Base-by-base conservation (phyloP, 1,140 invertebrate species). In the Agrypnia vestita region DNA sequence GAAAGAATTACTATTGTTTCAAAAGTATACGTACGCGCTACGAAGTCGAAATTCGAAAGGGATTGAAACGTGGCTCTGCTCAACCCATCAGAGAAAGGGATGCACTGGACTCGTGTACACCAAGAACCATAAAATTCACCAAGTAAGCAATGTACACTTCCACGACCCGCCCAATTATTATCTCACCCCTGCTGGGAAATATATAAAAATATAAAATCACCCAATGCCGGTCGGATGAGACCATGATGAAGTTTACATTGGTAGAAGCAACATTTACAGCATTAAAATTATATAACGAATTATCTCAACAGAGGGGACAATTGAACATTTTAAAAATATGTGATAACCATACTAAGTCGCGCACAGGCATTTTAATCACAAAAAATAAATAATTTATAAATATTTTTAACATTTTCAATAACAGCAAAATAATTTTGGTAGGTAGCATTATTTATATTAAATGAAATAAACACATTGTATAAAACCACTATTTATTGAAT, bases 21-120 rank as follows among this genome's bases (percentile, higher is more conserved):
- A 69, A n/a, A 21, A 21, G n/a, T 69, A 17, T 44, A 69, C 64
- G 6, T 69, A 69, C 64, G 13, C n/a, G 6, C 6, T 47, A 8
- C 64, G 46, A 47, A 46, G n/a, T 9, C n/a, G 7, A 1, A 46
- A 15, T 4, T 47, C 43, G 7, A 47, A 47, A n/a, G 64, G 64
- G 13, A 46, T 15, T 7, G 15, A 15, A 6, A 69, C 35, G 19
- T 69, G 64, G 64, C 11, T 15, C 17, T 69, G 64, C 44, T 69
- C 64, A 1, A 69, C 64, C 9, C 13, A 69, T 12, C 21, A n/a
- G 4, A 8, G 13, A 8, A 69, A 69, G 8, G 64, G 64, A 15
- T 69, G 64, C 15, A 69, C 15, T 9, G 44, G n/a, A 11, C 15
- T 17, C 12, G n/a, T 46, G 9, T 47, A 69, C 17, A 47, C 15